Base-by-base conservation (phyloP, 2,113 vertebrate species). In the Mormyrus iriodes region DNA sequence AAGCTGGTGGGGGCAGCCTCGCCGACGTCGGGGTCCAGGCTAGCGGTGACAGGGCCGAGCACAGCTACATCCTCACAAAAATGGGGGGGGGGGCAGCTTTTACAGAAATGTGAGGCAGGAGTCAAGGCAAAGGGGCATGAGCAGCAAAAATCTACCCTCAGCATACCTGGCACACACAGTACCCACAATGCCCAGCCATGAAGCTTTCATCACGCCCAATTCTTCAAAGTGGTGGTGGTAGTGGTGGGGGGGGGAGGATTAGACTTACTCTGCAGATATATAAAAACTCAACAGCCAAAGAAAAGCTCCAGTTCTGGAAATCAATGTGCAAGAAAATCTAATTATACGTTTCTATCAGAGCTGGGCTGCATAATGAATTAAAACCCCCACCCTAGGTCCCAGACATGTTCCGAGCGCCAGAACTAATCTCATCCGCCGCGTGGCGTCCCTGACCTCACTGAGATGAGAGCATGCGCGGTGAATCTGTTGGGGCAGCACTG, bases 201-300 rank as follows among this genome's bases (percentile, higher is more conserved):
- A 12, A 48, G 44, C 83, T 31, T 31, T 17, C 46, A 27, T 6
- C 73, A 51, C 12, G 15, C 31, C 52, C 73, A 31, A 42, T 17
- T 53, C 52, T 53, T 13, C 52, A 53, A 53, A 53, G n/a, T n/a
- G n/a, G n/a, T n/a, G n/a, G n/a, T n/a, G n/a, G n/a, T n/a, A n/a
- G 55, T 58, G 6, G 2, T 46, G n/a, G 61, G 35, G 31, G 15
- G 27, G 21, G 44, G 82, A 21, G 44, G 82, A 21, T 4, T 10
- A 52, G 49, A 31, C 17, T 52, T 53, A 13, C 49, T 39, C 82
- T 39, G 27, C 48, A 53, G 27, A 55, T 27, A 86, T 35, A 86
- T 86, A 52, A 86, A 55, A 27, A 86, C 85, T 53, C 55, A 35
- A 51, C 48, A 27, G 27, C 49, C 49, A 86, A 86, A 86, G 85